Percentiles rank a stretch among this genome's conserved stretches.
These are phyloP conservation scores for Drosophila paucipuncta DNA, from an alignment of 2,888 invertebrate species.

Conservation along the genomic window DNA sequence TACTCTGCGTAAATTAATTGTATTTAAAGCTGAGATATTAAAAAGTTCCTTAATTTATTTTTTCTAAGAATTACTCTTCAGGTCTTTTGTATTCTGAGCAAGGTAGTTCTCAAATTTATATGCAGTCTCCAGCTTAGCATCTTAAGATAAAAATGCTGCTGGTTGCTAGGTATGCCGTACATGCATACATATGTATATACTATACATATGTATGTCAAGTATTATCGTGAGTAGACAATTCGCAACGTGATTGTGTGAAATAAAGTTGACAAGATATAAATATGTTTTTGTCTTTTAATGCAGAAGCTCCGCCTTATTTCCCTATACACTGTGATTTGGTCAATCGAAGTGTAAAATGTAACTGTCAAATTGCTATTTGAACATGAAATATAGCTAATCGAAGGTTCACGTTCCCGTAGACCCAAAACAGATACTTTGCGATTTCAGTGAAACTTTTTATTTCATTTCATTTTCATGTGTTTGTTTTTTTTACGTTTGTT, in stretches of 20 bases:
- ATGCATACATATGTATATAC: neutral
- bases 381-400: slow-evolving; percentile 20
- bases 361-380: slow-evolving; percentile 29
- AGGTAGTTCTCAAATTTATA: neutral
- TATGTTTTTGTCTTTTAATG: slow-evolving; percentile 4
- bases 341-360: neutral
- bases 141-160: neutral
- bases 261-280: slow-evolving; percentile 14
- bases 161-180: neutral
- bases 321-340: slow-evolving; percentile 1
- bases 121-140: neutral
- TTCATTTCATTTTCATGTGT: slow-evolving; percentile 76
- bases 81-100: neutral
- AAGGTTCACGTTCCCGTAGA: slow-evolving; percentile 22
- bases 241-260: slow-evolving; percentile 23
- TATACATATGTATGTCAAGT: slow-evolving; percentile 20
- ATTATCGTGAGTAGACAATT: slow-evolving; percentile 62
- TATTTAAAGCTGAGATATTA: neutral
- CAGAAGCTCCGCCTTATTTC: slow-evolving; percentile 31
- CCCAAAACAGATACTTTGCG: slow-evolving; percentile 17
- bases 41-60: neutral
- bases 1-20: neutral
- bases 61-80: neutral
- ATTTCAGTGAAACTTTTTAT: slow-evolving; percentile 80
- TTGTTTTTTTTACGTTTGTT: slow-evolving; percentile 48